Evolutionary conservation across 1,140 invertebrate genomes (phyloP).

Genomic region (Agrilus planipennis): DNA sequence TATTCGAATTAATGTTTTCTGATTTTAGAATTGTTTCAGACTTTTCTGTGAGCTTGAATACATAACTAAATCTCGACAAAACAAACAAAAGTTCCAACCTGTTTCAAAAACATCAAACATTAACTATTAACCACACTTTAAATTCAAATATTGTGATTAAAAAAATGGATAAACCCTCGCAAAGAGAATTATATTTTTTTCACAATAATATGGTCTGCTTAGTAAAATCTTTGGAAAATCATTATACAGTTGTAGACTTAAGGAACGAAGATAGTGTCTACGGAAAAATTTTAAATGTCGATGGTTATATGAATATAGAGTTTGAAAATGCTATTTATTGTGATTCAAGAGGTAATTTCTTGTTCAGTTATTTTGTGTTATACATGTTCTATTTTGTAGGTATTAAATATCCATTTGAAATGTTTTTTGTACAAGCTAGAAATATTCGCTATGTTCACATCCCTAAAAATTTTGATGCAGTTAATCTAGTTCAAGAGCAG

Average conservation of each 20-base stretch:
- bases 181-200: constrained; percentile 17
- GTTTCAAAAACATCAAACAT: too few species aligned
- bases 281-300: constrained; percentile 25
- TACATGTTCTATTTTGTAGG: constrained; percentile 18
- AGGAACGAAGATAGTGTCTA: constrained; percentile 24
- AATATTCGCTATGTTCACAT: constrained; percentile 27
- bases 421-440: constrained; percentile 21
- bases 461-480: constrained; percentile 16
- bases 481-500: constrained; percentile 15
- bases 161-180: neutral
- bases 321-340: constrained; percentile 26
- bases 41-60: too few species aligned
- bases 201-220: constrained; percentile 21
- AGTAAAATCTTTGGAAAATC: constrained; percentile 22
- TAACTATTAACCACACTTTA: too few species aligned
- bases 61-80: too few species aligned
- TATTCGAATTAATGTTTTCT: too few species aligned
- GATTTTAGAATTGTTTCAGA: too few species aligned
- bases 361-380: neutral
- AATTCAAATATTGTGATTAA: too few species aligned
- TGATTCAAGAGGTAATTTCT: constrained; percentile 23
- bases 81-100: too few species aligned
- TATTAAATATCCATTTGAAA: constrained; percentile 16
- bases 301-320: constrained; percentile 29
- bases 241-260: constrained; percentile 27